phyloP scores from a whole-genome alignment of 2,797 vertebrate genomes.

The Poecile montanus region DNA sequence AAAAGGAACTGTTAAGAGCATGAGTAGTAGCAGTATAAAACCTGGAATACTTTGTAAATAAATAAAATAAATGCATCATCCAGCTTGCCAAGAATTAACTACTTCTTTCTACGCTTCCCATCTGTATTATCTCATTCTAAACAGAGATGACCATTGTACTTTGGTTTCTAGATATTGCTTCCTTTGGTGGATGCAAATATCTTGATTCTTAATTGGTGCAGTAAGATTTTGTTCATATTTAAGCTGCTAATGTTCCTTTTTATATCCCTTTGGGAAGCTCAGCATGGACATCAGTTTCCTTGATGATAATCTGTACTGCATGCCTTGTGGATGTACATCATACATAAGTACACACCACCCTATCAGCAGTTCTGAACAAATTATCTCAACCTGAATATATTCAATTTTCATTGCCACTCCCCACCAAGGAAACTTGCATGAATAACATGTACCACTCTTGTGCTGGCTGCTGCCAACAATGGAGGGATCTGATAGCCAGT shows the following conservation, averaged over 20 bases:
- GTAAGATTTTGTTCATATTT: slow-evolving; percentile 14
- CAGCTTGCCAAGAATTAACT: not conserved
- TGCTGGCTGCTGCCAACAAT: not conserved
- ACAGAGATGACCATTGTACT: not conserved
- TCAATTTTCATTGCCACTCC: not conserved
- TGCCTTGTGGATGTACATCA: not conserved
- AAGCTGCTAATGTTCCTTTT: not conserved
- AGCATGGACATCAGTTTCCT: not conserved
- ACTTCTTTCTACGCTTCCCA: not conserved
- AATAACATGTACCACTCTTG: not conserved
- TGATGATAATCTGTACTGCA: not conserved
- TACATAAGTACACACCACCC: not conserved
- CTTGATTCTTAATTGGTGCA: not conserved
- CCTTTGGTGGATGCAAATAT: not conserved
- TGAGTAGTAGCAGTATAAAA: not conserved
- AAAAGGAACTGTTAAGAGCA: not conserved
- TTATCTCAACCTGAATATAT: not conserved
- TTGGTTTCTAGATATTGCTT: not conserved
- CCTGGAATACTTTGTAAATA: not conserved
- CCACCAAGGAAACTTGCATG: not conserved
- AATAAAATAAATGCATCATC: not conserved
- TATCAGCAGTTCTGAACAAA: not conserved
- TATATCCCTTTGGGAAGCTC: not conserved
- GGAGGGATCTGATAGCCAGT: not conserved
- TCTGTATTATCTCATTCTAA: slow-evolving; percentile 8